Evolutionary conservation across 23 tunicate species (phyloP), one percentile per base, ranked within the genome.

Genomic region (Corella eumyota): DNA sequence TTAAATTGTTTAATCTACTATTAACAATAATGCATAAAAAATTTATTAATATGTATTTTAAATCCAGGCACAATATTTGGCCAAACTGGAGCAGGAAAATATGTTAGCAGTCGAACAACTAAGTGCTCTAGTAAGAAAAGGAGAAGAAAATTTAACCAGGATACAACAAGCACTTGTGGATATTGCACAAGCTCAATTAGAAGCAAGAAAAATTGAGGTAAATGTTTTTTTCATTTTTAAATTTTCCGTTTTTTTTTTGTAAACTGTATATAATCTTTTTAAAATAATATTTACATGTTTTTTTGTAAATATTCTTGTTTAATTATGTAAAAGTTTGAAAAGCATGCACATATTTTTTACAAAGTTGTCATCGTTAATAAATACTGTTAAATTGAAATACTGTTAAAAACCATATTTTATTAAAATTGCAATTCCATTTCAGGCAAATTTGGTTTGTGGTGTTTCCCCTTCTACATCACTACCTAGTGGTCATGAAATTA

Each of bases 101-200:
- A 76, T 70, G 26, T 75, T 63, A 19, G 98, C 80, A 22, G 98
- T 93, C 7, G 63, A 68, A 34, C 76, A 71, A 25, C 71, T 92
- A 58, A 62, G 77, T 22, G 34, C 40, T 23, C 66, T 58, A 19
- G 87, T 92, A 29, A 19, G 70, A 26, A 50, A 70, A 37, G 98
- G 81, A 2, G 98, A 92, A 60, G 36, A 66, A 28, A 66, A 72
- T 27, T 65, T 81, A 25, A 64, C 70, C 52, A 51, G 56, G 40
- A 71, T 92, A 11, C 93, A 83, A 37, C 45, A 76, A 38, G 98
- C 98, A 0, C 77, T 92, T 21, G 85, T 76, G 9, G 98, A 92
- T 32, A 83, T 92, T 44, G 98, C 98, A 4, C 56, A 92, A 60
- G 80, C 86, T 30, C 98, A 92, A 69, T 76, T 92, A 5, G 92